Conservation (phyloP, 2,113 vertebrate species). For the Tachysurus vachellii region DNA sequence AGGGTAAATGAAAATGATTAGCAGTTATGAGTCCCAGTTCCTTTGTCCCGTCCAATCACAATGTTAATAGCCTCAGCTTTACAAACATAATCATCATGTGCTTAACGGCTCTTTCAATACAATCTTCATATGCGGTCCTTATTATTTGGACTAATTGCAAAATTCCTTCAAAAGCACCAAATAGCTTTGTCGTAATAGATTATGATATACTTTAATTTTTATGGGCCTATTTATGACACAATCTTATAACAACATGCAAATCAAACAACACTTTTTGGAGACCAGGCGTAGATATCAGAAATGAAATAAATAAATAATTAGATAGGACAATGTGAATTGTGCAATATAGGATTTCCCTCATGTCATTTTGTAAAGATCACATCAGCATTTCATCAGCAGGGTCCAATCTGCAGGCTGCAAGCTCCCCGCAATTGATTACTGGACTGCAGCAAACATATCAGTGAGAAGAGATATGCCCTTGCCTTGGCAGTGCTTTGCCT, state of each 20-base stretch:
- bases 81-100: not conserved
- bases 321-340: slow-evolving; percentile 15
- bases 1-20: slow-evolving; percentile 5
- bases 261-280: not conserved
- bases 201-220: not conserved
- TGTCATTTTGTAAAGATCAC: slow-evolving; percentile 40
- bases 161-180: no score
- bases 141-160: not conserved
- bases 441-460: slow-evolving; percentile 59
- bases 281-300: not conserved
- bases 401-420: slow-evolving; percentile 48
- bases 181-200: not conserved
- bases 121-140: not conserved
- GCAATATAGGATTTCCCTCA: slow-evolving; percentile 43
- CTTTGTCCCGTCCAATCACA: slow-evolving; percentile 7
- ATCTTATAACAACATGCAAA: not conserved
- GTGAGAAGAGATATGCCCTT: slow-evolving; percentile 59
- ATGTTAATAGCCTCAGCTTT: not conserved
- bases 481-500: slow-evolving; percentile 45
- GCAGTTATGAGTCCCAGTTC: not conserved
- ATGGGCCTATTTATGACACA: not conserved
- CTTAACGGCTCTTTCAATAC: not conserved
- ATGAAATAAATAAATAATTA: not conserved
- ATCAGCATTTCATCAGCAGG: slow-evolving; percentile 47
- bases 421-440: slow-evolving; percentile 57